phyloP scores from a whole-genome alignment of 1,140 invertebrate species.

The Littorina saxatilis region DNA sequence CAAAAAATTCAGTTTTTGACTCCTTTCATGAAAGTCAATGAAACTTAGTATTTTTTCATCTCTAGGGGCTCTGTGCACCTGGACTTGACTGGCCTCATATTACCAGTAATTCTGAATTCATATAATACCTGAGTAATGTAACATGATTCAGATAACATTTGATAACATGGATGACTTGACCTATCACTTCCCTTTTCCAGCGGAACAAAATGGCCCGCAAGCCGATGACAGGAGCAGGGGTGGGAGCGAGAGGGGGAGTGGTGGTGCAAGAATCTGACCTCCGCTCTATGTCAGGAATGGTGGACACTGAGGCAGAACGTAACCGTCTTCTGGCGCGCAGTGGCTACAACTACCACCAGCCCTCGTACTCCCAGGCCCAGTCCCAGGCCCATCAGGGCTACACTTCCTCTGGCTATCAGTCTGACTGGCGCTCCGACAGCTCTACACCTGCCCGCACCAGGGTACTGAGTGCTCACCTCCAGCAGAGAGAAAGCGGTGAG shows the following conservation, averaged over 20 bases:
- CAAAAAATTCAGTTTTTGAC: too few species aligned
- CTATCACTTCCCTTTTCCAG: constrained; percentile 40
- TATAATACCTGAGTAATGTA: too few species aligned
- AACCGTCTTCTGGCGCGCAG: constrained; percentile 51
- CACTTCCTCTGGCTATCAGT: constrained; percentile 23
- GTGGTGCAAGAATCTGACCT: constrained; percentile 59
- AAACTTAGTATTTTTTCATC: too few species aligned
- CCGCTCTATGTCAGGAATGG: constrained; percentile 51
- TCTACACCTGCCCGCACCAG: constrained; percentile 55
- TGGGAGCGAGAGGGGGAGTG: constrained; percentile 22
- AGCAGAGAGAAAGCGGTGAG: constrained; percentile 46
- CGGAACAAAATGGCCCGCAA: constrained; percentile 59
- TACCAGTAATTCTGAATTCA: too few species aligned
- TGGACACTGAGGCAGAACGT: constrained; percentile 60
- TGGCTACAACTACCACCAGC: constrained; percentile 40
- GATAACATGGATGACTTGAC: too few species aligned
- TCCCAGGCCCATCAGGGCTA: not conserved
- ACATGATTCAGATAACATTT: too few species aligned
- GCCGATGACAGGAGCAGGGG: constrained; percentile 46
- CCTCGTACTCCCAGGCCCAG: not conserved
- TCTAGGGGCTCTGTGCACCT: too few species aligned
- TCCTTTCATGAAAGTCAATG: too few species aligned
- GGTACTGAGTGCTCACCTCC: constrained; percentile 56
- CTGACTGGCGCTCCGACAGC: constrained; percentile 60
- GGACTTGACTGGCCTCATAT: too few species aligned